Evolutionary conservation across 2,113 vertebrate genomes (phyloP).

Genomic region (Austrofundulus limnaeus): DNA sequence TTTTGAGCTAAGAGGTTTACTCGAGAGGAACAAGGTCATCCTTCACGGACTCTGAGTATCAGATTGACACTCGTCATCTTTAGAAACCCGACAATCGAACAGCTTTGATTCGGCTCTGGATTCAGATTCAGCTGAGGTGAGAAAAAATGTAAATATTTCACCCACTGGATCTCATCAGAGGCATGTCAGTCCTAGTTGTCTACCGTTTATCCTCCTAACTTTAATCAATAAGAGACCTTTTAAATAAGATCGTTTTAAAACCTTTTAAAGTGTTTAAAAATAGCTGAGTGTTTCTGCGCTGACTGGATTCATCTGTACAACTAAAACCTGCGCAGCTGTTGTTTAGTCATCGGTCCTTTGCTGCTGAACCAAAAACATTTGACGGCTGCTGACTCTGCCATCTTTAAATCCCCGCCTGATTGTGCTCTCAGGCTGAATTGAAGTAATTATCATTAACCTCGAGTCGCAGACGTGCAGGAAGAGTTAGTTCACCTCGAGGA

Average conservation of each 20-base stretch:
- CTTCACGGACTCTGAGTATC: neutral
- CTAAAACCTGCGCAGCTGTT: conserved; percentile 34
- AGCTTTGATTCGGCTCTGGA: neutral
- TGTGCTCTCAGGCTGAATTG: conserved; percentile 40
- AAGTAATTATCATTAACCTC: conserved; percentile 21
- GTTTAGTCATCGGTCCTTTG: conserved; percentile 1
- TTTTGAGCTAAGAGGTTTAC: neutral
- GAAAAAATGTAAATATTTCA: neutral
- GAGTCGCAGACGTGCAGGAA: no score
- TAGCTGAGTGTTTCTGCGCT: neutral
- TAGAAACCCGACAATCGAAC: neutral
- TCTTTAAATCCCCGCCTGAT: conserved; percentile 35
- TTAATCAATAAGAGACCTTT: no score
- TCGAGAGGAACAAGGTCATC: neutral
- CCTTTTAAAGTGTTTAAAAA: neutral
- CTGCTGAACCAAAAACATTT: conserved; percentile 15
- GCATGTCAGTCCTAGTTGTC: neutral
- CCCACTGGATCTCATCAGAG: conserved; percentile 26
- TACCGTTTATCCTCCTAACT: no score
- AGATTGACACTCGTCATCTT: neutral
- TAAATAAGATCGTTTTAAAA: no score
- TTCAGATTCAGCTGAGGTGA: neutral
- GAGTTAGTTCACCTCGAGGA: no score
- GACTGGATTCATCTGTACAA: conserved; percentile 7
- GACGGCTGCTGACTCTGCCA: conserved; percentile 23